Percentiles rank a stretch among this genome's conserved stretches.
Evolutionary conservation across 1,140 invertebrate species (phyloP).

Genomic region (Drosophila virilis): DNA sequence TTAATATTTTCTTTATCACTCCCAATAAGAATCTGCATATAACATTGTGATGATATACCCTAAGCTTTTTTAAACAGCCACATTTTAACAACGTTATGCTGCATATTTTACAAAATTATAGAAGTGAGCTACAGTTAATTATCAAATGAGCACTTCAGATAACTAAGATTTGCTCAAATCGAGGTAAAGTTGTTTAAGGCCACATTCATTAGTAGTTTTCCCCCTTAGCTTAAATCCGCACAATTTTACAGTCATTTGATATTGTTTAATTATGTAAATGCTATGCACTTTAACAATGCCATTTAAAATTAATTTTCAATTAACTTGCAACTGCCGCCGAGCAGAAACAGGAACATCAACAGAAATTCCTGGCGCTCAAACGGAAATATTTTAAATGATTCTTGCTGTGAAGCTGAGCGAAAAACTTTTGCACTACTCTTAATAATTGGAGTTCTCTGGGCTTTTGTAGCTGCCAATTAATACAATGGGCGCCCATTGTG

Average conservation of each 20-base stretch:
- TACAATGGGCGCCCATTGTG: conserved; percentile 53
- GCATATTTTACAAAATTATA: too few relatives aligned
- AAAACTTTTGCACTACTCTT: conserved; percentile 15
- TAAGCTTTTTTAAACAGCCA: too few relatives aligned
- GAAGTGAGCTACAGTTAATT: too few relatives aligned
- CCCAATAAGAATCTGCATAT: too few relatives aligned
- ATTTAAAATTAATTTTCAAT: conserved; percentile 82
- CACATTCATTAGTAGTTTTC: conserved; percentile 41
- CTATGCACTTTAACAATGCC: conserved; percentile 58
- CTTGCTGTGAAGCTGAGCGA: neutral
- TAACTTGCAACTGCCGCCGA: conserved; percentile 54
- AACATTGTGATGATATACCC: too few relatives aligned
- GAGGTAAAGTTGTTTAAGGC: conserved; percentile 5
- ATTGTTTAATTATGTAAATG: conserved; percentile 73
- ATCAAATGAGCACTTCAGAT: too few relatives aligned
- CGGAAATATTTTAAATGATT: conserved; percentile 34
- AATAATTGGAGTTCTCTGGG: conserved; percentile 68
- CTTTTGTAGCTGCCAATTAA: conserved; percentile 58
- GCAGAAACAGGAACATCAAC: conserved; percentile 19
- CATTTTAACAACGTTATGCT: neutral
- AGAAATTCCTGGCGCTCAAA: conserved; percentile 13
- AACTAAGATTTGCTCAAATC: too few relatives aligned
- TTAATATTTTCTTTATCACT: too few relatives aligned
- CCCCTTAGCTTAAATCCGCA: conserved; percentile 44
- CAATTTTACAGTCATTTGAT: conserved; percentile 62